These are phyloP conservation scores for Plebejus melissa DNA, from an alignment of 2,888 invertebrate genomes.

Conservation along the genomic window DNA sequence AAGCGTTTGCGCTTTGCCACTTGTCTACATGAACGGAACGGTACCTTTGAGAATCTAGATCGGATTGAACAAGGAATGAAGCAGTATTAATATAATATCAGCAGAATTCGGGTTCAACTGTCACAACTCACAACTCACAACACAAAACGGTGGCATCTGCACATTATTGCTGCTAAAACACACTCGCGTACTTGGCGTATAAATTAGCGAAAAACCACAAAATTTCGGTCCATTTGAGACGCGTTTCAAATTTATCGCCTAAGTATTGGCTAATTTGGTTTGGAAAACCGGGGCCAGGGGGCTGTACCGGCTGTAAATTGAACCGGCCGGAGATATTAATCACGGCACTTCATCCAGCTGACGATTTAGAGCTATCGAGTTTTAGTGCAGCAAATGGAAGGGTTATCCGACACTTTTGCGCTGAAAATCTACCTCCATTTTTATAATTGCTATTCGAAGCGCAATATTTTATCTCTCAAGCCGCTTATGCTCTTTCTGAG, in stretches of 20 bases:
- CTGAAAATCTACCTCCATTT: not conserved
- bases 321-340: conserved; percentile 51
- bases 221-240: conserved; percentile 36
- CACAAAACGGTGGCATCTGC: not conserved
- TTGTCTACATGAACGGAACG: too few species aligned
- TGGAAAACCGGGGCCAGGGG: conserved; percentile 45
- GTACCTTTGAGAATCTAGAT: too few species aligned
- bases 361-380: conserved; percentile 30
- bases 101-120: not conserved
- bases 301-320: conserved; percentile 50
- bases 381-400: conserved; percentile 12
- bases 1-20: too few species aligned
- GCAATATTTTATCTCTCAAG: not conserved
- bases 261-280: conserved; percentile 52
- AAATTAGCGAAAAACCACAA: conserved; percentile 30
- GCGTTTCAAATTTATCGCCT: conserved; percentile 41
- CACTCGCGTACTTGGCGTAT: conserved; percentile 16
- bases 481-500: too few species aligned
- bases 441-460: not conserved
- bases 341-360: conserved; percentile 41
- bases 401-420: conserved; percentile 1
- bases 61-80: too few species aligned
- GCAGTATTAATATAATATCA: too few species aligned
- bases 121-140: not conserved
- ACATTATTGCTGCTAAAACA: conserved; percentile 33